These are phyloP conservation scores for Falcunculus frontatus DNA, from an alignment of 2,113 vertebrate genomes.

Conservation along the genomic window DNA sequence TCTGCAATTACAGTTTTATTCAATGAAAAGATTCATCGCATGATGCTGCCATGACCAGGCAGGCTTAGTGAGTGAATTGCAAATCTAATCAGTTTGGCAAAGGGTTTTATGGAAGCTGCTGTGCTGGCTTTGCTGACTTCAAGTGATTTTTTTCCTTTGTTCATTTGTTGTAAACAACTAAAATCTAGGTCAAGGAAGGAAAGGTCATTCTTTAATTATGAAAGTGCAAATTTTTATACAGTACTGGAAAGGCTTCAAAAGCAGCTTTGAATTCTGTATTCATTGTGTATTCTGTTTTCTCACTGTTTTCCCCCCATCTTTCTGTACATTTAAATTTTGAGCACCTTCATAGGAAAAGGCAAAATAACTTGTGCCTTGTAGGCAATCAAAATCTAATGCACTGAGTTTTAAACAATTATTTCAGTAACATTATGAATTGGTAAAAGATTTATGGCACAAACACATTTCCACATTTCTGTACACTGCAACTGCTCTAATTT, in stretches of 20 bases:
- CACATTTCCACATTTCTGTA: background rate
- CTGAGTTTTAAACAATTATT: background rate
- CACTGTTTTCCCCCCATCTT: background rate
- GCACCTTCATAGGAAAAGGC: background rate
- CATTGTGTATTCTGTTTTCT: background rate
- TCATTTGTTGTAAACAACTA: constrained; percentile 62
- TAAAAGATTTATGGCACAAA: background rate
- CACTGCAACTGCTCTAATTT: background rate
- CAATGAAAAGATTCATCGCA: constrained; percentile 49
- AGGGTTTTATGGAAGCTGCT: constrained; percentile 65
- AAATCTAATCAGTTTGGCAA: constrained; percentile 81
- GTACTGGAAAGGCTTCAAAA: constrained; percentile 7
- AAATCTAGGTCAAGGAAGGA: background rate
- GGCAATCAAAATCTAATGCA: background rate
- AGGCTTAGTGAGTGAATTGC: constrained; percentile 73
- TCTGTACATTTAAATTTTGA: background rate
- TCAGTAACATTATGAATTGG: background rate
- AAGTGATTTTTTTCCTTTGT: constrained; percentile 54
- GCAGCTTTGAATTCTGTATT: background rate
- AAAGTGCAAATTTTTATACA: background rate
- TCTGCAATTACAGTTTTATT: constrained; percentile 44
- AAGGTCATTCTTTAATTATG: background rate
- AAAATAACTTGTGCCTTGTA: background rate
- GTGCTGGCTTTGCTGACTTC: constrained; percentile 56
- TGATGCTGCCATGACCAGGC: constrained; percentile 55